Evolutionary conservation across 2,888 invertebrate genomes (phyloP).

Genomic region (Oligia latruncula): DNA sequence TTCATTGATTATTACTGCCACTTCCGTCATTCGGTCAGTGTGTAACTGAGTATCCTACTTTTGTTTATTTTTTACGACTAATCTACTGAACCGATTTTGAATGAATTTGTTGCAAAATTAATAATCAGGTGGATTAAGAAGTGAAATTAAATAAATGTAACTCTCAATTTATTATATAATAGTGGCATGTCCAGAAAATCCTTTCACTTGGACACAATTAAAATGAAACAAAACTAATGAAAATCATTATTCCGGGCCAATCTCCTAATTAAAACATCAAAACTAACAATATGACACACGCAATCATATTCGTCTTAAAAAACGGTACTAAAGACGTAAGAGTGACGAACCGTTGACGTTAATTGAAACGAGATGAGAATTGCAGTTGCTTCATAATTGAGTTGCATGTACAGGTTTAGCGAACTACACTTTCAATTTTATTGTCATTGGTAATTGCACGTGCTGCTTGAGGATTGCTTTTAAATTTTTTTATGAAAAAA

Average conservation of each 20-base stretch:
- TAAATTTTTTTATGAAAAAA: neutral
- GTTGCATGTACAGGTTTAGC: conserved; percentile 53
- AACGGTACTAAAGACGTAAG: neutral
- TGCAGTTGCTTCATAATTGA: conserved; percentile 19
- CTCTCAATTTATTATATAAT: neutral
- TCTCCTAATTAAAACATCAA: conserved; percentile 37
- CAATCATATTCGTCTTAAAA: conserved; percentile 38
- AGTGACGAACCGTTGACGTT: conserved; percentile 47
- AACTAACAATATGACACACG: conserved; percentile 26
- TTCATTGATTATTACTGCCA: neutral
- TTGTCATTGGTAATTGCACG: conserved; percentile 13
- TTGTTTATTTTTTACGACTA: neutral
- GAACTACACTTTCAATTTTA: conserved; percentile 53
- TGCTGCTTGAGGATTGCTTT: neutral
- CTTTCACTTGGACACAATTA: conserved; percentile 22
- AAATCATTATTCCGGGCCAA: conserved; percentile 53
- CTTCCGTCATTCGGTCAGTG: neutral
- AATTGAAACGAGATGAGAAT: conserved; percentile 45
- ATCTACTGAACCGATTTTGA: neutral
- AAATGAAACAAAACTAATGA: conserved; percentile 24
- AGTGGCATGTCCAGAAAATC: neutral
- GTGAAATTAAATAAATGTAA: neutral
- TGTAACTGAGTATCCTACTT: neutral
- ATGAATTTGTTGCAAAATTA: neutral
- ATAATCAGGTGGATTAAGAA: neutral